Conservation (phyloP, 2,888 invertebrate species). For the Lottia scabra region DNA sequence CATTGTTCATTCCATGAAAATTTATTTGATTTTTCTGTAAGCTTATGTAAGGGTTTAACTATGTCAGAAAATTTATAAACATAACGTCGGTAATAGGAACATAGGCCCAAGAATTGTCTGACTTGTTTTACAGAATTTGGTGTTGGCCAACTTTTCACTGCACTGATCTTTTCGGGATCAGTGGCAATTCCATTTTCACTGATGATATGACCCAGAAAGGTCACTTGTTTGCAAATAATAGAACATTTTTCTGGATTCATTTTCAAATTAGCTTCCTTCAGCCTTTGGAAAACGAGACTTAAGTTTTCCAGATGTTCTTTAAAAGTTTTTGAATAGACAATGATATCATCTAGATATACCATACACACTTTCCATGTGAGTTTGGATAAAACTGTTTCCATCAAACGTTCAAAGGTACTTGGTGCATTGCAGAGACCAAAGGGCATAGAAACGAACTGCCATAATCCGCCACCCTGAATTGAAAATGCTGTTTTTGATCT, state of each 20-base stretch:
- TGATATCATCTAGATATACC: background rate
- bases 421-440: conserved; percentile 2
- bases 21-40: background rate
- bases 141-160: background rate
- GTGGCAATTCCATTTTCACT: background rate
- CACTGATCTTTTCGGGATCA: background rate
- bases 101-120: background rate
- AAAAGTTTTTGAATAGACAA: background rate
- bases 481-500: conserved; percentile 6
- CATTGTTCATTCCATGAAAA: background rate
- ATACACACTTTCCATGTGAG: background rate
- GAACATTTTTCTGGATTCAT: background rate
- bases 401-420: background rate
- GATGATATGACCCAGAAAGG: background rate
- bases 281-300: background rate
- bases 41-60: background rate
- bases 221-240: background rate
- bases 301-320: background rate
- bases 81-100: background rate
- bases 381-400: background rate
- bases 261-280: background rate
- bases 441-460: conserved; percentile 10
- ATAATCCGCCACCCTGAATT: background rate
- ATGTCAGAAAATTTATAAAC: background rate
- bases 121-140: background rate